phyloP scores from a whole-genome alignment of 2,888 invertebrate genomes.

The Pediacus dermestoides region DNA sequence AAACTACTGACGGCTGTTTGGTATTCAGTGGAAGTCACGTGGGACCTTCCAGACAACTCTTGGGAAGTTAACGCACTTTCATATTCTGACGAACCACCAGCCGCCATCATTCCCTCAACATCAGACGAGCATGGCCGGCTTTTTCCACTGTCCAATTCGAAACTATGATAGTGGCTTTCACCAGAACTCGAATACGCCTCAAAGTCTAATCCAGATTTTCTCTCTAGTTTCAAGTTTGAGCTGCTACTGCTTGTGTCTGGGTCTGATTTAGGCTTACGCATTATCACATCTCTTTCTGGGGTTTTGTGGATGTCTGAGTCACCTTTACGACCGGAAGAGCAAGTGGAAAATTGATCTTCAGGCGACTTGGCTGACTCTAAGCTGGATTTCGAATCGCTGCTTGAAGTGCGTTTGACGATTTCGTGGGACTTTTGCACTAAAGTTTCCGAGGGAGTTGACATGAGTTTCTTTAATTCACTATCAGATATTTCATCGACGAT shows the following conservation, averaged over 20 bases:
- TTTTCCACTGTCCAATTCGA: constrained; percentile 68
- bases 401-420: constrained; percentile 45
- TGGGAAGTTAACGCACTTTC: constrained; percentile 81
- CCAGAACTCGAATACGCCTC: constrained; percentile 85
- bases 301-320: constrained; percentile 39
- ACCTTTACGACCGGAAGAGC: constrained; percentile 44
- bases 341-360: constrained; percentile 54
- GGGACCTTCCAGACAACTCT: constrained; percentile 67
- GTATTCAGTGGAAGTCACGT: constrained; percentile 79
- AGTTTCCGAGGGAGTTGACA: too few relatives aligned
- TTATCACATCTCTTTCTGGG: constrained; percentile 39
- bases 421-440: constrained; percentile 31
- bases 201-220: constrained; percentile 73
- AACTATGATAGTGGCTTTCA: constrained; percentile 85
- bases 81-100: constrained; percentile 80
- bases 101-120: constrained; percentile 73
- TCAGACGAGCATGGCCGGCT: constrained; percentile 85
- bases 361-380: constrained; percentile 51
- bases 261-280: constrained; percentile 45
- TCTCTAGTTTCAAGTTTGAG: constrained; percentile 52
- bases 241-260: constrained; percentile 47
- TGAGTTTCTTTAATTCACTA: too few relatives aligned
- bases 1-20: constrained; percentile 83
- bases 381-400: constrained; percentile 52
- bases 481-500: background rate